Evolutionary conservation across 2,888 invertebrate species (phyloP), one percentile per base, ranked within the genome.

Genomic region (Pycnomerus fuliginosus): DNA sequence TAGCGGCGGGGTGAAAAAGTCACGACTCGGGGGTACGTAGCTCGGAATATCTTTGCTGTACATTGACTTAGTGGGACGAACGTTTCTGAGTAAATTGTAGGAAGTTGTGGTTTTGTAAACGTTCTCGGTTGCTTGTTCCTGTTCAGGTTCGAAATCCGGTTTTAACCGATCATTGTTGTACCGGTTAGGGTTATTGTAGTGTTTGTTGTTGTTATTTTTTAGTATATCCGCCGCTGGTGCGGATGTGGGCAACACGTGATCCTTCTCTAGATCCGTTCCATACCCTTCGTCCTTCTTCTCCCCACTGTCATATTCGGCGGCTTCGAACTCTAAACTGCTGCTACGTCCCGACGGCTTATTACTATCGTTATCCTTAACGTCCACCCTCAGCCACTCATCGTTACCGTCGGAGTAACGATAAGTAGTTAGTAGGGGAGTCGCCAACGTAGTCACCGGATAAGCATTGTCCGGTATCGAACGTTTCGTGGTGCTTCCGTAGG

Each of bases 21-120:
- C 79, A 43, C 89, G 74, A 17, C 86, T 85, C 13, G 90, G 90
- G 35, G 89, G 89, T 15, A 89, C 87, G 72, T 90, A 90, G 22
- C 87, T 87, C 23, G 89, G 89, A 55, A 87, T 79, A 56, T 87
- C 87, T 33, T 83, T 85, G 10, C 79, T 74, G 58, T 76, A 76
- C 69, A 79, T 76, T 8, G 74, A 80, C 67, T 76, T 80, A 53
- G 76, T 82, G 57, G 72, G 83, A 68, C 74, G 80, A 55, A 74
- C 83, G 64, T 69, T 84, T 71, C 75, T 80, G 66, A 70, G 73
- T 64, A 76, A 74, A 74, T 76, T 82, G 72, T 74, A 80, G 67
- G 50, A 77, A 68, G 60, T 69, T 2, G 71, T 71, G 8, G 71
- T 68, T 50, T 68, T 68, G 49, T 67, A 66, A 7, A 65, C 47